Evolutionary conservation across 2,888 invertebrate genomes (phyloP), one percentile per base, ranked within the genome.

Genomic region (Aleiodes leptofemur): DNA sequence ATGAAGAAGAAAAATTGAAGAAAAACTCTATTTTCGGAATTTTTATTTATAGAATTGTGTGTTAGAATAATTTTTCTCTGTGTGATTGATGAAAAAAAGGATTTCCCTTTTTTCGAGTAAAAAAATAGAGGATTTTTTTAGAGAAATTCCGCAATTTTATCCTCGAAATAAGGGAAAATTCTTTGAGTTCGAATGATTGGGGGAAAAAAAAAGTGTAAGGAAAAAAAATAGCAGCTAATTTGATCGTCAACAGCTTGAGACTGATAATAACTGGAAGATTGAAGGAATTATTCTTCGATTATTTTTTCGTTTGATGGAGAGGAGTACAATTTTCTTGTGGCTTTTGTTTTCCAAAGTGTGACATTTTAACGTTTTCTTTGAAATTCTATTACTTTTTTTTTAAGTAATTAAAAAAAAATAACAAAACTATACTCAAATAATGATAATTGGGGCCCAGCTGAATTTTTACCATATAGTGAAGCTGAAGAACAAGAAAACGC

Each of bases 1-100:
- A 23, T 23, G 23, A 23, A 23, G 2, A 43, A 43, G 43, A 55
- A 59, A 70, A 68, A 78, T 43, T 77, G 43, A 55, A 59, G 70
- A 75, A 72, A 77, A 43, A 76, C 77, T 82, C 84, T 85, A 84
- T 85, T 85, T 85, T 84, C 83, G 81, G 82, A 81, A 81, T 82
- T 77, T 83, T 79, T 73, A 76, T 80, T 80, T 76, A 68, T 78
- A 80, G 77, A 77, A 69, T 78, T 68, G 73, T 73, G 75, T 43
- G 43, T 43, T 43, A 43, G 43, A 43, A 43, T 43, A 9, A 43
- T 43, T 43, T 43, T 43, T 43, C 43, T 43, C 43, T 43, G 43
- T 43, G 43, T 43, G 11, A 11, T 3, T 43, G 43, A 71, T 70
- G 68, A 76, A 77, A 73, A 64, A 61, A 43, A 76, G 50, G 4